A percentile compares a stretch with the other conserved stretches of the same genome.
phyloP scores from a whole-genome alignment of 2,797 vertebrate species.

The Malacoctenus gilli region DNA sequence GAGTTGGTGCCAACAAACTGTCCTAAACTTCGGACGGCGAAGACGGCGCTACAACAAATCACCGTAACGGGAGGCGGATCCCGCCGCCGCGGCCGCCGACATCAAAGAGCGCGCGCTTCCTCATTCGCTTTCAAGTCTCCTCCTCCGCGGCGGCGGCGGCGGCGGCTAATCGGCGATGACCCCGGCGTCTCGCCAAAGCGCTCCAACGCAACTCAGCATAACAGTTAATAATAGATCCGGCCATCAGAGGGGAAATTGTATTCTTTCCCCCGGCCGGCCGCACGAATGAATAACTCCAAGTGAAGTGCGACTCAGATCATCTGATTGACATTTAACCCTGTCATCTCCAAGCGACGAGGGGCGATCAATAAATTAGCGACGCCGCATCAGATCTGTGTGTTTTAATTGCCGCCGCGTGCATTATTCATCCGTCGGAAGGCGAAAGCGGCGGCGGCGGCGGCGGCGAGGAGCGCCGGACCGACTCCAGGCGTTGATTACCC shows the following conservation, averaged over 20 bases:
- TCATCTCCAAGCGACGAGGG: conserved; percentile 63
- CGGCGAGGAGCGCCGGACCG: conserved; percentile 46
- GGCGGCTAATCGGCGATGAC: conserved; percentile 39
- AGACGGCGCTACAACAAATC: no score
- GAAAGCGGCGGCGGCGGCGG: no score
- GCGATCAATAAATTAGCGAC: conserved; percentile 83
- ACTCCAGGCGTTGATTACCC: conserved; percentile 70
- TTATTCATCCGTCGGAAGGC: conserved; percentile 75
- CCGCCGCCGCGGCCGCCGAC: no score
- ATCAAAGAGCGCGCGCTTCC: conserved; percentile 8
- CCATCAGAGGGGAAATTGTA: conserved; percentile 60
- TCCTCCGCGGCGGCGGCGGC: conserved; percentile 35
- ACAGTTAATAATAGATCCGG: conserved; percentile 70
- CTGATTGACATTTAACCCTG: conserved; percentile 83
- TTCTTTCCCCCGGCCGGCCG: conserved; percentile 55
- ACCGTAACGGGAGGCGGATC: no score
- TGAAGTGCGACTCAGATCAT: conserved; percentile 76
- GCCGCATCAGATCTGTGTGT: conserved; percentile 74
- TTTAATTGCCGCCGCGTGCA: conserved; percentile 77
- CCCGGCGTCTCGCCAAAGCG: conserved; percentile 33
- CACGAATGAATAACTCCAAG: conserved; percentile 77
- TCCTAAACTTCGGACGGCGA: no score
- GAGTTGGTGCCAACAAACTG: no score
- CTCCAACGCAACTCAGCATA: conserved; percentile 59
- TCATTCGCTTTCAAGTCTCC: conserved; percentile 68